Evolutionary conservation across 2,888 invertebrate species (phyloP).

Genomic region (Xanthia togata): DNA sequence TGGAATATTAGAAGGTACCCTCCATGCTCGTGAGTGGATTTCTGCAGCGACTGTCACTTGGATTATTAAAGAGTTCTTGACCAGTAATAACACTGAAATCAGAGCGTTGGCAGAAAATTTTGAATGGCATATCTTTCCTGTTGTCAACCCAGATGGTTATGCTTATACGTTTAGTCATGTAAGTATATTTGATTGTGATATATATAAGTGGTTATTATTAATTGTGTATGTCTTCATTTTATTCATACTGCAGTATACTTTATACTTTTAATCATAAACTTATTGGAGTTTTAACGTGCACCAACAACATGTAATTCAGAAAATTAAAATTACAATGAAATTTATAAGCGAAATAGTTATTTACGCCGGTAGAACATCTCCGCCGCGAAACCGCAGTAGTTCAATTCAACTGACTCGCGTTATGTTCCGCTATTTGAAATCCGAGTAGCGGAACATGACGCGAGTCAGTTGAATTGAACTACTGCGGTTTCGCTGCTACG

Average conservation of each 20-base stretch:
- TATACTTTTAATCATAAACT: neutral
- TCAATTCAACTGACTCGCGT: no score
- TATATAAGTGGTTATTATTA: neutral
- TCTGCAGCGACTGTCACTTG: constrained; percentile 92
- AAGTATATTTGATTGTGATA: constrained; percentile 71
- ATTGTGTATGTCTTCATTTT: neutral
- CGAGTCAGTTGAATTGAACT: no score
- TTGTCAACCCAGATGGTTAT: constrained; percentile 94
- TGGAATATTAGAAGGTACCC: constrained; percentile 91
- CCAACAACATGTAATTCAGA: neutral
- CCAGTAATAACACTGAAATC: constrained; percentile 89
- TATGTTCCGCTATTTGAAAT: no score
- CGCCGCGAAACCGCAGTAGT: no score
- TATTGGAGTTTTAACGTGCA: neutral
- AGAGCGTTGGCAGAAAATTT: constrained; percentile 91
- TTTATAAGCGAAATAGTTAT: neutral
- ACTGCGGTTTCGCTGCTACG: no score
- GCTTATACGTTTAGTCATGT: constrained; percentile 92
- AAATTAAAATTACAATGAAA: neutral
- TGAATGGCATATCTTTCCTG: constrained; percentile 94
- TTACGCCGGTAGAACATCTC: no score
- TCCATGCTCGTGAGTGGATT: constrained; percentile 95
- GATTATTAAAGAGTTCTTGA: constrained; percentile 93
- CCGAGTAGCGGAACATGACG: no score
- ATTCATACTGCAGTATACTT: neutral